Percentiles rank a stretch among this genome's conserved stretches.
phyloP scores from a whole-genome alignment of 2,797 vertebrate genomes.

The Acestrorhynchus altus region DNA sequence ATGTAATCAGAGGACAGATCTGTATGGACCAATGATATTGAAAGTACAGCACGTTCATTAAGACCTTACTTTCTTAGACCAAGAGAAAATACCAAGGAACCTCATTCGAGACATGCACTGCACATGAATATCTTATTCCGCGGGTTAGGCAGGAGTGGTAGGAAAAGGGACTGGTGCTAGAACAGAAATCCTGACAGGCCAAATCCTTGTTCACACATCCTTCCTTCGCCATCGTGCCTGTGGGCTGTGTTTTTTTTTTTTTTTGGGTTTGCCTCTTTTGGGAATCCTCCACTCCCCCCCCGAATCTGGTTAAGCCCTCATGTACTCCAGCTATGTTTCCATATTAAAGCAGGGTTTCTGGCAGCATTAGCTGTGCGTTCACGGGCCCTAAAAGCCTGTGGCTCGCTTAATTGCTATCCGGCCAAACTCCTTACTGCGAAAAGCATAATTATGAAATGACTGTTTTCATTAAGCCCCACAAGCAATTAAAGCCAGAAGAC shows the following conservation, averaged over 20 bases:
- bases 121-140: not conserved
- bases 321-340: conserved; percentile 74
- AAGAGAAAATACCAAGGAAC: not conserved
- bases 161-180: conserved; percentile 17
- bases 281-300: conserved; percentile 16
- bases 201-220: conserved; percentile 42
- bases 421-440: conserved; percentile 70
- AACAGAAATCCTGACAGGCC: conserved; percentile 36
- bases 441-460: conserved; percentile 76
- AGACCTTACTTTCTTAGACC: not conserved
- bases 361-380: conserved; percentile 70
- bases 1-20: not conserved
- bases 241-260: conserved; percentile 7
- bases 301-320: conserved; percentile 46
- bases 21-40: not conserved
- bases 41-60: not conserved
- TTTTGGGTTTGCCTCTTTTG: conserved; percentile 41
- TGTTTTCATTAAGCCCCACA: conserved; percentile 77
- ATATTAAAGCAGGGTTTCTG: conserved; percentile 77
- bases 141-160: not conserved
- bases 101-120: not conserved
- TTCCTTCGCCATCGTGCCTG: not conserved
- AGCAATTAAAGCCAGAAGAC: conserved; percentile 70
- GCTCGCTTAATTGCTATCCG: conserved; percentile 74
- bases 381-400: conserved; percentile 75